Conservation (phyloP, 2,888 invertebrate species). For the Aporophyla lueneburgensis region DNA sequence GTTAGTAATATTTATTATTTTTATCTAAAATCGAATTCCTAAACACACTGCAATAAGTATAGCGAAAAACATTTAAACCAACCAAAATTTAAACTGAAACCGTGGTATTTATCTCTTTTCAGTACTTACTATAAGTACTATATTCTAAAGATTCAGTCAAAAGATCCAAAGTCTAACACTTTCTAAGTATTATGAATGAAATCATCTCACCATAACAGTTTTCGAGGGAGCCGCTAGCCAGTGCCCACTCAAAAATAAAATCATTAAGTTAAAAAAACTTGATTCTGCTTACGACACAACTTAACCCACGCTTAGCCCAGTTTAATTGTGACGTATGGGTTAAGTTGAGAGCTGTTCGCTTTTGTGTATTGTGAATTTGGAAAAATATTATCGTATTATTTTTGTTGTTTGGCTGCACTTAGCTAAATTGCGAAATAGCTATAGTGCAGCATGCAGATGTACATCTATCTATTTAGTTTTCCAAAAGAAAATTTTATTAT, state of each 20-base stretch:
- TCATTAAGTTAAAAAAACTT: slow-evolving; percentile 79
- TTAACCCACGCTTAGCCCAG: slow-evolving; percentile 83
- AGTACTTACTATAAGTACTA: not conserved
- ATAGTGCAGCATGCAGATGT: too few relatives aligned
- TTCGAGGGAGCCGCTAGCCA: slow-evolving; percentile 68
- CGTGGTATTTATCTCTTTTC: too few relatives aligned
- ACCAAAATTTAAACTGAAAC: not conserved
- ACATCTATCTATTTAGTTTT: too few relatives aligned
- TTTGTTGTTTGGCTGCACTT: too few relatives aligned
- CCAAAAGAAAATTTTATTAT: too few relatives aligned
- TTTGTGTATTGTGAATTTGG: not conserved
- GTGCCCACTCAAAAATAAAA: slow-evolving; percentile 77
- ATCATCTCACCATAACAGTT: slow-evolving; percentile 61
- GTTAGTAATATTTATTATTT: not conserved
- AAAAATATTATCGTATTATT: not conserved
- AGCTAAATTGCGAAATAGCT: too few relatives aligned
- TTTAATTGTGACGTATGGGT: slow-evolving; percentile 70
- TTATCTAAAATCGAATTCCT: not conserved
- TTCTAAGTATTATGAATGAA: slow-evolving; percentile 66
- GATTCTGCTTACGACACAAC: slow-evolving; percentile 80
- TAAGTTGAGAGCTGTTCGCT: slow-evolving; percentile 61
- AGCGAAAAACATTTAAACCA: not conserved
- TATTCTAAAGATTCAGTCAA: not conserved
- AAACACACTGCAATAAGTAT: not conserved
- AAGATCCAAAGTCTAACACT: slow-evolving; percentile 29